phyloP scores from a whole-genome alignment of 2,797 vertebrate species.

The Botia kubotai region DNA sequence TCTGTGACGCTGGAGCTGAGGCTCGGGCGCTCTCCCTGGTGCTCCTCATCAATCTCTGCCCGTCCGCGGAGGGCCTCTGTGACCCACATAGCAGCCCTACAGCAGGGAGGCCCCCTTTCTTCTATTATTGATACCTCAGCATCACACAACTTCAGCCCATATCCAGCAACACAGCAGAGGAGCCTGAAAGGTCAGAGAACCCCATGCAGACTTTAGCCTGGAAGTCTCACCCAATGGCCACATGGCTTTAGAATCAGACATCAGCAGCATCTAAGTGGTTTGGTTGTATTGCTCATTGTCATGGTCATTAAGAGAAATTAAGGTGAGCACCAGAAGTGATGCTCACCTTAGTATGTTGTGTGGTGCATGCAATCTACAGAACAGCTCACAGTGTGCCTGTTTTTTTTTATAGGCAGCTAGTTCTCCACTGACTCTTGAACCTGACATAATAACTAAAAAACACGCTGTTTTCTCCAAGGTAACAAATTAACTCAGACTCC shows the following conservation, averaged over 20 bases:
- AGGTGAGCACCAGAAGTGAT: neutral
- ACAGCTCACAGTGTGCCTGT: neutral
- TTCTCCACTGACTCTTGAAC: slow-evolving; percentile 8
- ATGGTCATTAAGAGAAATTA: neutral
- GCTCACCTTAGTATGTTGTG: neutral
- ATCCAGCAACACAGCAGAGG: slow-evolving; percentile 70
- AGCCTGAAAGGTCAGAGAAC: slow-evolving; percentile 76
- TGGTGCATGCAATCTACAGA: neutral
- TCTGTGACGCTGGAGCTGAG: slow-evolving; percentile 69
- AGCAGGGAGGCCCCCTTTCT: slow-evolving; percentile 73
- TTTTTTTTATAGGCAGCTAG: slow-evolving; percentile 4
- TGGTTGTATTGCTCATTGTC: neutral
- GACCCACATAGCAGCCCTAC: slow-evolving; percentile 80
- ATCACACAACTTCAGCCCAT: slow-evolving; percentile 74
- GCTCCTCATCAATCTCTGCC: slow-evolving; percentile 82
- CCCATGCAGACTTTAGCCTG: slow-evolving; percentile 72
- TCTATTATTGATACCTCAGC: slow-evolving; percentile 82
- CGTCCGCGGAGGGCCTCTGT: slow-evolving; percentile 77
- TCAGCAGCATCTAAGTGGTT: neutral
- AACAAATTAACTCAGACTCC: slow-evolving; percentile 42
- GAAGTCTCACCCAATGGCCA: slow-evolving; percentile 63
- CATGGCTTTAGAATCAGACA: slow-evolving; percentile 11
- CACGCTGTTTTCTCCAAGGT: slow-evolving; percentile 42
- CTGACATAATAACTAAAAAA: slow-evolving; percentile 31
- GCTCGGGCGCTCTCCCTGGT: slow-evolving; percentile 72